A percentile compares a stretch with the other conserved stretches of the same genome.
Evolutionary conservation across 2,888 invertebrate species (phyloP).

Genomic region (Glomeris marginata): DNA sequence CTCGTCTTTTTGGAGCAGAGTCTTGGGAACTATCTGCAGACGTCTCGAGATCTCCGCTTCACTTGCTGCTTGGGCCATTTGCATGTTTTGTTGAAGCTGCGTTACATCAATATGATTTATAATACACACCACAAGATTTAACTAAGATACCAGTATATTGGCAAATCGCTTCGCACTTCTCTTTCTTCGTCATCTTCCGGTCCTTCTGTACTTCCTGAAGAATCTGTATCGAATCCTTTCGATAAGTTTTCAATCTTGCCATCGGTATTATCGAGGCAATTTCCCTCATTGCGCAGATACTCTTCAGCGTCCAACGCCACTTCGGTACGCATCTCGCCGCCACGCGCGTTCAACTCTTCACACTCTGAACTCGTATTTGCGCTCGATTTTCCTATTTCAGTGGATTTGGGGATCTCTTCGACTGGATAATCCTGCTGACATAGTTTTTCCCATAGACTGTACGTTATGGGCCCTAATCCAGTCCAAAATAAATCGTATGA

Average conservation of each 20-base stretch:
- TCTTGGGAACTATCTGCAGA: conserved; percentile 17
- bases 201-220: conserved; percentile 48
- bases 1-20: conserved; percentile 17
- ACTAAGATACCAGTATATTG: too few relatives aligned
- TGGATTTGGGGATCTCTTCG: conserved; percentile 44
- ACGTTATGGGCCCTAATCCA: conserved; percentile 47
- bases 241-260: conserved; percentile 15
- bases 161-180: conserved; percentile 5
- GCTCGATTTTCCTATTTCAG: conserved; percentile 16
- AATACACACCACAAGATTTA: too few relatives aligned
- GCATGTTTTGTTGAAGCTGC: background rate
- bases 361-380: background rate
- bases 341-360: conserved; percentile 30
- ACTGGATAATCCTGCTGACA: background rate
- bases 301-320: conserved; percentile 30
- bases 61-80: background rate
- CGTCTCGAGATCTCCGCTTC: conserved; percentile 14
- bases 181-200: conserved; percentile 42
- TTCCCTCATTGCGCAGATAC: background rate
- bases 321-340: conserved; percentile 25
- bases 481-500: background rate
- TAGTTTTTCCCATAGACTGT: conserved; percentile 53
- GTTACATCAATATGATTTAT: background rate
- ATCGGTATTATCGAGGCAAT: conserved; percentile 3
- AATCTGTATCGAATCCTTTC: conserved; percentile 20